Evolutionary conservation across 2,888 invertebrate genomes (phyloP).

Genomic region (Caenorhabditis uteleia): DNA sequence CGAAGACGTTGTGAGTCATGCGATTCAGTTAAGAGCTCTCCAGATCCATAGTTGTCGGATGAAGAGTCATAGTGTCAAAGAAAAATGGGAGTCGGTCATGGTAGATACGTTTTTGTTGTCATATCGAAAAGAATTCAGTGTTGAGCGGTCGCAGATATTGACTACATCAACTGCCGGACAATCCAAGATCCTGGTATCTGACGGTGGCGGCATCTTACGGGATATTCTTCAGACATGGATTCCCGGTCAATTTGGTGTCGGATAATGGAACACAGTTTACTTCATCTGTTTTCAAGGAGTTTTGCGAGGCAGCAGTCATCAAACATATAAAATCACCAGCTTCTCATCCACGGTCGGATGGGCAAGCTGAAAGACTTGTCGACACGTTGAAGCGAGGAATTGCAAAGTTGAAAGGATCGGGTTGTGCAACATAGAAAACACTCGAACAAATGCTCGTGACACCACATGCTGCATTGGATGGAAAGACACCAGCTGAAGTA

Average conservation of each 20-base stretch:
- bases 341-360: slow-evolving; percentile 49
- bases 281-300: slow-evolving; percentile 26
- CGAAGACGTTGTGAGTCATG: slow-evolving; percentile 42
- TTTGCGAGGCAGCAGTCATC: slow-evolving; percentile 20
- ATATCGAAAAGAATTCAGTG: no score
- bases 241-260: slow-evolving; percentile 35
- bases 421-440: background rate
- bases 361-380: slow-evolving; percentile 49
- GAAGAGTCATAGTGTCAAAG: no score
- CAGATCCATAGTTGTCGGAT: no score
- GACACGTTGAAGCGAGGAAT: slow-evolving; percentile 2
- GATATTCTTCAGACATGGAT: slow-evolving; percentile 34
- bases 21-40: no score
- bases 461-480: background rate
- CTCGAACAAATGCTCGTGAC: background rate
- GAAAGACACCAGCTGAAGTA: background rate
- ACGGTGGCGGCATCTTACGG: slow-evolving; percentile 16
- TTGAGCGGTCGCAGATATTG: no score
- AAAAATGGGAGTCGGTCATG: no score
- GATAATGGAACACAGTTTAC: slow-evolving; percentile 51
- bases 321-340: slow-evolving; percentile 33
- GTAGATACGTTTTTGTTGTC: no score
- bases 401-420: background rate
- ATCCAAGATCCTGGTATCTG: no score
- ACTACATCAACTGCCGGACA: no score